A percentile compares a stretch with the other conserved stretches of the same genome.
Evolutionary conservation across 2,113 vertebrate species (phyloP).

Genomic region (Sceloporus undulatus): DNA sequence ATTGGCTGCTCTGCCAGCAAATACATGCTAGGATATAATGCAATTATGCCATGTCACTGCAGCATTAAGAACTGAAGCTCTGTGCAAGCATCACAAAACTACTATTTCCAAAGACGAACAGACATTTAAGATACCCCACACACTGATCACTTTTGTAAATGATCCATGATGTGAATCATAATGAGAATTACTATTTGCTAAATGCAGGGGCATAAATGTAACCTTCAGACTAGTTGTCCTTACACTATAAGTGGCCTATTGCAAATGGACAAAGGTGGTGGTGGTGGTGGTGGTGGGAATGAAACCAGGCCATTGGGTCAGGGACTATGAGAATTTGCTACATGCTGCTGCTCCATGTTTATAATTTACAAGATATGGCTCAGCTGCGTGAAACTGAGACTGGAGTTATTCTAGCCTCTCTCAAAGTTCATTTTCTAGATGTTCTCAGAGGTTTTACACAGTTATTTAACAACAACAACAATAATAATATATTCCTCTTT

Average conservation of each 20-base stretch:
- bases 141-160: constrained; percentile 1
- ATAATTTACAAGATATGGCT: constrained; percentile 7
- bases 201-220: background rate
- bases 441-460: background rate
- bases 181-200: constrained; percentile 4
- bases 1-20: background rate
- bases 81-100: background rate
- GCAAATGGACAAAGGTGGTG: background rate
- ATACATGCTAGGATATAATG: background rate
- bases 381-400: background rate
- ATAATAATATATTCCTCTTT: too few relatives aligned
- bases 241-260: background rate
- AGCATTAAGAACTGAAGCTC: background rate
- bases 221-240: background rate
- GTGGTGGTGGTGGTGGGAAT: background rate
- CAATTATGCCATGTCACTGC: background rate
- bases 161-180: background rate
- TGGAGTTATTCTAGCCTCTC: background rate
- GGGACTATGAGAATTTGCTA: background rate
- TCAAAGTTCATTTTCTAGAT: background rate
- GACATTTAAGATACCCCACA: background rate
- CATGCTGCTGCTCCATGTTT: background rate
- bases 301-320: background rate
- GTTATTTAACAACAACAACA: too few relatives aligned
- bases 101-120: background rate